Conservation (phyloP, 1,140 invertebrate species). For the Stratiolaelaps scimitus region DNA sequence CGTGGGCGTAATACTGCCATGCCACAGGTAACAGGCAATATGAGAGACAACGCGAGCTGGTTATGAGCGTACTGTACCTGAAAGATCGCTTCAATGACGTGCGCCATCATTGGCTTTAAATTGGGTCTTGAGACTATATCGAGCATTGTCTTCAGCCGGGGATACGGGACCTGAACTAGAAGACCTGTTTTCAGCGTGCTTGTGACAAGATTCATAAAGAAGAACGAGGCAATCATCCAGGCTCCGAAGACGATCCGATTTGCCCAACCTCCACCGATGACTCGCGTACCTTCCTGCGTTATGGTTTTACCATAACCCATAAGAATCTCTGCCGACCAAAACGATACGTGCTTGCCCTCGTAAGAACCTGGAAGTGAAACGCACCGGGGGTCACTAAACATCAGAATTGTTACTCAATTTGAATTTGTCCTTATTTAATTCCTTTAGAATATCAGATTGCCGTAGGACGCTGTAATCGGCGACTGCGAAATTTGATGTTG, state of each 20-base stretch:
- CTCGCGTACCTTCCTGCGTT: neutral
- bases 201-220: neutral
- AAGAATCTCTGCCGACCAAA: slow-evolving; percentile 1
- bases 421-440: no score
- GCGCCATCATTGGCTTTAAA: neutral
- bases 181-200: neutral
- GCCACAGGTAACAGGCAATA: neutral
- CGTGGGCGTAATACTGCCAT: neutral
- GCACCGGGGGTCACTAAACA: no score
- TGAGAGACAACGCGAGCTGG: neutral
- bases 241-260: slow-evolving; percentile 1
- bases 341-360: slow-evolving; percentile 5
- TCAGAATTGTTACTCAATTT: no score
- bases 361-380: neutral
- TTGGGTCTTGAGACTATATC: neutral
- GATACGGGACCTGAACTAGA: neutral
- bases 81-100: neutral
- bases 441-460: no score
- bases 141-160: neutral
- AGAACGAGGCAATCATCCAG: slow-evolving; percentile 11
- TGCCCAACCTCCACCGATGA: slow-evolving; percentile 4
- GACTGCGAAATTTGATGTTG: no score
- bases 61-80: neutral
- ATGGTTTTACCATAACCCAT: slow-evolving; percentile 7
- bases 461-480: no score